Evolutionary conservation across 2,888 invertebrate genomes (phyloP), one percentile per base, ranked within the genome.

Genomic region (Arge pagana): DNA sequence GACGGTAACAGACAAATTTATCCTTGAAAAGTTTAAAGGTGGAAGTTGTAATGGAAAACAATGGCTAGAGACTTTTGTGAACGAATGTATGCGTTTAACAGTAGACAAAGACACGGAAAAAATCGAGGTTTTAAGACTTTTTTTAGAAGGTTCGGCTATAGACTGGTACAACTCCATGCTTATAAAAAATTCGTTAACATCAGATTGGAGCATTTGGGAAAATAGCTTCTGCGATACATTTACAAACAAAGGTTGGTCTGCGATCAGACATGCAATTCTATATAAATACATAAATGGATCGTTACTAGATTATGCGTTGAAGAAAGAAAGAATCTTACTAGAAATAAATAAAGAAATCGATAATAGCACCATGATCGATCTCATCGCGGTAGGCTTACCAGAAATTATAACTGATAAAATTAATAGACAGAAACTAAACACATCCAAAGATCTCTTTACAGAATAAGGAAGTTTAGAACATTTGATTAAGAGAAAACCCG

Each of bases 231-330:
- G 49, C 28, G 53, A 55, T 31, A 55, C 55, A 26, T 55, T 37
- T 43, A 50, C 39, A 49, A 55, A 49, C 28, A 53, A 55, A 53
- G 55, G 55, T 39, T 55, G 53, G 53, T 49, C 36, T 16, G 35
- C 26, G 50, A 42, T 55, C 33, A 55, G 39, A 52, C 41, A 52
- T 48, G 52, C 45, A n/a, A 37, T 45, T 30, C 40, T 11, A 41
- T 50, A 33, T 11, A 50, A 50, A 35, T 50, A 41, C 41, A 30
- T 30, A 41, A 41, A 18, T 21, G 50, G 50, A 19, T 50, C 50
- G 5, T 18, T 50, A 41, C 35, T 50, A 31, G 50, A 50, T 21
- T 50, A 50, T 41, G 50, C 40, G 31, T 31, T 35, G 18, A 50
- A 28, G 15, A 50, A 50, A 41, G 50, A 50, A 21, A 50, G 33